These are phyloP conservation scores for Mythimna vitellina DNA, from an alignment of 2,888 invertebrate species.

Conservation along the genomic window DNA sequence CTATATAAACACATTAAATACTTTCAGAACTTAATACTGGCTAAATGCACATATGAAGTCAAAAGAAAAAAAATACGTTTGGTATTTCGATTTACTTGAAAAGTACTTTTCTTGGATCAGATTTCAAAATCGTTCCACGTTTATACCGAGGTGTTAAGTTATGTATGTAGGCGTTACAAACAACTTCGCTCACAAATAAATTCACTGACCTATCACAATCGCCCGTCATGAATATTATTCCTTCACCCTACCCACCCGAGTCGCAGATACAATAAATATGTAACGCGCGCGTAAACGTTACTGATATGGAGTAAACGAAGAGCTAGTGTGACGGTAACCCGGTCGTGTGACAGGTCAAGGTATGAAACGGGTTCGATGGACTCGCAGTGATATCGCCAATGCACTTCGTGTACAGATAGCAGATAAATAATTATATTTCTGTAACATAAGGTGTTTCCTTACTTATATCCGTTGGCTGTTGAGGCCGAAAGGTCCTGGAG, in stretches of 20 bases:
- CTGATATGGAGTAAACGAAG: conserved; percentile 35
- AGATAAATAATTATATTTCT: conserved; percentile 30
- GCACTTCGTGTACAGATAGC: conserved; percentile 69
- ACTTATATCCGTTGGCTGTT: too few relatives aligned
- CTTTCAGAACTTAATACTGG: too few relatives aligned
- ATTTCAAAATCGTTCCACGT: conserved; percentile 23
- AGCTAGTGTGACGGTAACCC: conserved; percentile 61
- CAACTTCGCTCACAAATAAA: conserved; percentile 56
- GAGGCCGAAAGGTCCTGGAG: too few relatives aligned
- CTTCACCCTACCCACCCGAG: conserved; percentile 42
- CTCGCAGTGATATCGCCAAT: conserved; percentile 74
- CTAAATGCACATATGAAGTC: too few relatives aligned
- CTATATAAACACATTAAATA: too few relatives aligned
- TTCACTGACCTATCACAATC: conserved; percentile 64
- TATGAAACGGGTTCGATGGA: conserved; percentile 76
- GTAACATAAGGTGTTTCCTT: too few relatives aligned
- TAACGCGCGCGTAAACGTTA: conserved; percentile 61
- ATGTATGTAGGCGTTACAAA: conserved; percentile 52
- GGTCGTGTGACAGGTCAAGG: conserved; percentile 77
- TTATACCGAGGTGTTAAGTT: conserved; percentile 32
- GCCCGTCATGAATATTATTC: conserved; percentile 59
- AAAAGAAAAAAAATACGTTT: neutral
- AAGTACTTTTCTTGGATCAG: neutral
- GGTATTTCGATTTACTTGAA: neutral
- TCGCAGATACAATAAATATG: conserved; percentile 51